Evolutionary conservation across 2,797 vertebrate species (phyloP).

Genomic region (Eospalax fontanierii): DNA sequence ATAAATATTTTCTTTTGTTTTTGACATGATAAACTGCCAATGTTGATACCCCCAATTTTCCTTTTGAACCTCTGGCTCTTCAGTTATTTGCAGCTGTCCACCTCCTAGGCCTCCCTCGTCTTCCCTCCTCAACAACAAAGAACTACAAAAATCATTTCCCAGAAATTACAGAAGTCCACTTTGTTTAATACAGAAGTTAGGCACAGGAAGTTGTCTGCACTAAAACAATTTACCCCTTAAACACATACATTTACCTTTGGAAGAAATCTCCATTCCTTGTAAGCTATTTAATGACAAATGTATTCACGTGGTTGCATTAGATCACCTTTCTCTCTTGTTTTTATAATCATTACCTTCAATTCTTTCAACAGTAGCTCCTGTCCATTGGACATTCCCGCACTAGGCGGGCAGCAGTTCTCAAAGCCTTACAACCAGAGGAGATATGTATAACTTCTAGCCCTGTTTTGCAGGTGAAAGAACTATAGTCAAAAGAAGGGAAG

Average conservation of each 20-base stretch:
- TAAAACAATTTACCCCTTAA: background rate
- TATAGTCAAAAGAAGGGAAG: background rate
- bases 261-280: conserved; percentile 43
- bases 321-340: conserved; percentile 2
- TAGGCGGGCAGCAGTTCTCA: background rate
- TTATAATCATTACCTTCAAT: conserved; percentile 35
- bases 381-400: background rate
- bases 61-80: conserved; percentile 38
- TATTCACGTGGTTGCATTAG: background rate
- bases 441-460: background rate
- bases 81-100: conserved; percentile 67
- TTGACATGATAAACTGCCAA: conserved; percentile 73
- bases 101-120: conserved; percentile 62
- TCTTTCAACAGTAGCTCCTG: conserved; percentile 22
- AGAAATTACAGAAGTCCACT: conserved; percentile 55
- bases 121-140: conserved; percentile 68
- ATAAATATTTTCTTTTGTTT: conserved; percentile 44
- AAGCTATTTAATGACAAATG: conserved; percentile 41
- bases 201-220: background rate
- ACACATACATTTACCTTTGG: background rate
- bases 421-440: background rate
- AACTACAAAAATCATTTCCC: conserved; percentile 55
- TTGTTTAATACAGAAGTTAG: conserved; percentile 60
- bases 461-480: background rate
- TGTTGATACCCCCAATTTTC: conserved; percentile 57